Base-by-base conservation (phyloP, 2,888 invertebrate genomes). In the Drosophila parthenogenetica region DNA sequence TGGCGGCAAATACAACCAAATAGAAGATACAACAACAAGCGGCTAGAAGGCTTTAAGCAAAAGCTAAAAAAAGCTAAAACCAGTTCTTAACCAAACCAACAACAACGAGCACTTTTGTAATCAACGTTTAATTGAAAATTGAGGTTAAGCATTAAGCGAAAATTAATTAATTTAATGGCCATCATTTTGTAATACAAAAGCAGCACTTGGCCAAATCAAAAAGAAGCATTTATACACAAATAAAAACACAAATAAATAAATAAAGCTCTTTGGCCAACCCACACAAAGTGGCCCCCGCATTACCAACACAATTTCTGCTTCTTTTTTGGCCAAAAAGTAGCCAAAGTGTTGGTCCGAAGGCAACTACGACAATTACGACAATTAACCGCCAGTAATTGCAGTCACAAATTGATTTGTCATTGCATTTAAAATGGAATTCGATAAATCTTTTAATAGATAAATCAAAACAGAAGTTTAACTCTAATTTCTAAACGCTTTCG, bases 91-190 rank as follows among this genome's bases (percentile, higher is more conserved):
- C 14, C 8, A n/a, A 19, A 3, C 13, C 35, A 37, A 19, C 35
- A 37, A 19, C 35, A n/a, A 16, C 17, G 22, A 43, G 17, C 45
- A 61, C 67, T 59, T 64, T 70, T 63, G 70, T 74, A 69, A 85
- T 80, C 73, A 73, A 59, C 55, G 57, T 70, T 85, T 81, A 79
- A 85, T 85, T 81, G 82, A 81, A 87, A 85, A 76, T 71, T 69
- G 68, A 50, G 68, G 60, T 49, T 39, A 58, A 39, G 55, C 69
- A 71, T 60, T 69, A 39, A 58, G 54, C 63, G 51, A 32, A 79
- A 73, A 77, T 82, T 79, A 83, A 83, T 83, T 85, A 79, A 79
- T 82, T 85, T 83, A 83, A 83, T 83, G 82, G 79, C 87, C 76
- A 78, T 69, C 68, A 78, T 68, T 83, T 80, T 66, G 70, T 68